Evolutionary conservation across 2,888 invertebrate genomes (phyloP), one percentile per base, ranked within the genome.

Genomic region (Apeira syringaria): DNA sequence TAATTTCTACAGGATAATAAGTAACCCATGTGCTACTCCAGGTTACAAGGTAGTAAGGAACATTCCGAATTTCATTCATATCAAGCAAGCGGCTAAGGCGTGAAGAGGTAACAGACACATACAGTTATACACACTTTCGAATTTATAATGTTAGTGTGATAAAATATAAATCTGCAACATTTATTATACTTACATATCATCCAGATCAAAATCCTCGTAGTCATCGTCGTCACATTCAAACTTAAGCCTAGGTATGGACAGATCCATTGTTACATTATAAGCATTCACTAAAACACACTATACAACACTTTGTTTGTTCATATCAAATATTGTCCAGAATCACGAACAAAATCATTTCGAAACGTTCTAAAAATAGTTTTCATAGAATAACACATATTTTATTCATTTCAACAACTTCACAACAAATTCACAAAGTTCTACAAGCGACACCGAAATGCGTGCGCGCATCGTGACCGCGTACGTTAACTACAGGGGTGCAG

Each of bases 231-330:
- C 74, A 22, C 59, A 61, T 52, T 83, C 83, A 53, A 64, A 81
- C 55, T 82, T 84, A 40, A 83, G 51, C 52, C 80, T 80, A 50
- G 77, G 76, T 56, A 86, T 58, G 8, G 86, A 80, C 13, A 87
- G 71, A 86, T 87, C 87, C 87, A 87, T 87, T 51, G 60, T 68
- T 42, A 64, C 61, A 64, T 56, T 49, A 59, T 64, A 53, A 53
- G 49, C 26, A 9, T 12, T 11, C 33, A 50, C 36, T 57, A 64
- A 30, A 48, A 61, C 34, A 54, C 20, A 18, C 11, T 13, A 44
- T 38, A 60, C 54, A 49, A 53, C 41, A 56, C 57, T 53, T 50
- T 26, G 32, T 29, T n/a, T n/a, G n/a, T n/a, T n/a, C 18, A 18
- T 15, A 17, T 42, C 35, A 36, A 32, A 36, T 8, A 31, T 24